Evolutionary conservation across 37 sponge, comb jelly and placozoan genomes (phyloP).

Genomic region (Aplysina aerophoba): DNA sequence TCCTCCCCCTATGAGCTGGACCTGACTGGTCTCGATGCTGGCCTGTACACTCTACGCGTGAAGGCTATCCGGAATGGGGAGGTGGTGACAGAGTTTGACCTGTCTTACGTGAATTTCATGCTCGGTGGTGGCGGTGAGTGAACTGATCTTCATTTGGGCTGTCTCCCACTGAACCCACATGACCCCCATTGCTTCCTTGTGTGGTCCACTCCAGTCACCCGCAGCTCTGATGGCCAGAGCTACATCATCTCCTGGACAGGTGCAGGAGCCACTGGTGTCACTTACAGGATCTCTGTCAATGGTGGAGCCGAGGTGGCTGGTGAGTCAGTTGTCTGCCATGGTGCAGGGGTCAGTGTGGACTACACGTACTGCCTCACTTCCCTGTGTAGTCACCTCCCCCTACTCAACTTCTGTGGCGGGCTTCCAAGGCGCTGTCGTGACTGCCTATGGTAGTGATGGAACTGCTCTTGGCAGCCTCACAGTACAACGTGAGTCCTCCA

Average conservation of each 20-base stretch:
- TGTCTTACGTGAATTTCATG: neutral
- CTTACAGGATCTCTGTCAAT: neutral
- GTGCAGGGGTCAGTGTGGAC: neutral
- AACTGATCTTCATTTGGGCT: neutral
- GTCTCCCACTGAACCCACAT: neutral
- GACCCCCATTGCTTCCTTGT: neutral
- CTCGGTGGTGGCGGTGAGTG: neutral
- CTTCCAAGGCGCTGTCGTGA: neutral
- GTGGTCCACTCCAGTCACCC: neutral
- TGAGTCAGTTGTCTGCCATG: neutral
- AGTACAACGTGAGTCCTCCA: neutral
- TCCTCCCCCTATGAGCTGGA: neutral
- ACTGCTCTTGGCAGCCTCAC: slow-evolving; percentile 39
- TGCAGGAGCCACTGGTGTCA: neutral
- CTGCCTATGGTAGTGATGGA: neutral
- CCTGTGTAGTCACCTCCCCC: neutral
- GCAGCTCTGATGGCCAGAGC: neutral
- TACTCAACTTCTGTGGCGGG: neutral
- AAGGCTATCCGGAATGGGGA: neutral
- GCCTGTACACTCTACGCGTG: neutral
- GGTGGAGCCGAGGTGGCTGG: neutral
- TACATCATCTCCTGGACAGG: neutral
- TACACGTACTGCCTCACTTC: neutral
- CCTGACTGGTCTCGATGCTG: neutral
- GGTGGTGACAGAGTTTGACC: neutral